Conservation (phyloP, 2,113 vertebrate species). For the Alosa alosa region DNA sequence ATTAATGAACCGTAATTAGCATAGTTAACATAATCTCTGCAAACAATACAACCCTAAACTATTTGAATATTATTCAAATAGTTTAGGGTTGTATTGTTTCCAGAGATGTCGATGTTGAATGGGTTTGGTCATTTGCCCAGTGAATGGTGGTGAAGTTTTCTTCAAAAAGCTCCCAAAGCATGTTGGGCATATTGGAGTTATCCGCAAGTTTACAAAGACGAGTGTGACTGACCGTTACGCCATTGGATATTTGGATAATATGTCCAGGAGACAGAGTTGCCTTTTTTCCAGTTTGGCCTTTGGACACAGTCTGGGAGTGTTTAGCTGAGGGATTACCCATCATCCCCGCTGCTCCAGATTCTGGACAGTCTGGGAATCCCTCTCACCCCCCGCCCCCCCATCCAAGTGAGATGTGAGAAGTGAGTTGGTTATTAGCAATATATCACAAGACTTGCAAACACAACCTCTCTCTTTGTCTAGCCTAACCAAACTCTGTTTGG, state of each 20-base stretch:
- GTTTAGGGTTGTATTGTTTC: neutral
- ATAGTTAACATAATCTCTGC: neutral
- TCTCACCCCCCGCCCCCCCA: neutral
- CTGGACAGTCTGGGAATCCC: slow-evolving; percentile 1
- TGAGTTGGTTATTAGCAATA: neutral
- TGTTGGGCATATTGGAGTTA: neutral
- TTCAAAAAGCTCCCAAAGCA: neutral
- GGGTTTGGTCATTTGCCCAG: neutral
- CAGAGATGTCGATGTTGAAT: neutral
- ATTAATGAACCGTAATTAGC: no score
- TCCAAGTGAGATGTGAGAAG: neutral
- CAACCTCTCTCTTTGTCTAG: neutral
- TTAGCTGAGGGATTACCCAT: slow-evolving; percentile 32
- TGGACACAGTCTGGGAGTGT: slow-evolving; percentile 28
- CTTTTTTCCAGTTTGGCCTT: slow-evolving; percentile 1
- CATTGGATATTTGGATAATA: neutral
- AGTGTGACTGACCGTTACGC: neutral
- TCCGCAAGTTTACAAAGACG: neutral
- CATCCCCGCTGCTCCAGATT: slow-evolving; percentile 15
- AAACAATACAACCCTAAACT: neutral
- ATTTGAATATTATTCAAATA: neutral
- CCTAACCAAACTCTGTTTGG: no score
- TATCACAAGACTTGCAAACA: neutral
- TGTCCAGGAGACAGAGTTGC: neutral
- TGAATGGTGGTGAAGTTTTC: neutral